Evolutionary conservation across 2,113 vertebrate species (phyloP).

Genomic region (Symphodus melops): DNA sequence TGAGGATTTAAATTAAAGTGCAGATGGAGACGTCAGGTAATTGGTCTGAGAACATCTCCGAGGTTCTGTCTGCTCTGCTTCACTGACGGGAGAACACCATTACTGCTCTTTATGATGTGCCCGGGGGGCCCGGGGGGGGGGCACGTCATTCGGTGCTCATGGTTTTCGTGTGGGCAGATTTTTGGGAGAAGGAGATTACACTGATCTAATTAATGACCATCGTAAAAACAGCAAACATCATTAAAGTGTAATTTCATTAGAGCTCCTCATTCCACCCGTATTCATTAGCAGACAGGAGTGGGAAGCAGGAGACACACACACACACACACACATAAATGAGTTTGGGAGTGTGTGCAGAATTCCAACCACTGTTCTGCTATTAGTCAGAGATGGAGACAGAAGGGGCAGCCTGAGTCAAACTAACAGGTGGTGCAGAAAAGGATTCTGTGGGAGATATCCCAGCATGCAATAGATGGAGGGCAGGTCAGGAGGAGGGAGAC

Average conservation of each 20-base stretch:
- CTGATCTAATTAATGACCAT: constrained; percentile 67
- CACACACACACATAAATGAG: neutral
- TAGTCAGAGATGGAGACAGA: constrained; percentile 4
- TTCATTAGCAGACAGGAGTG: constrained; percentile 68
- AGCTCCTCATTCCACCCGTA: constrained; percentile 47
- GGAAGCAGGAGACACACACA: constrained; percentile 13
- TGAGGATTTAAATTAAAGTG: constrained; percentile 29
- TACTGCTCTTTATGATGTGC: constrained; percentile 33
- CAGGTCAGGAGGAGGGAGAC: neutral
- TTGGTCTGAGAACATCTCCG: constrained; percentile 34
- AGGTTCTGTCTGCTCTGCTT: constrained; percentile 9
- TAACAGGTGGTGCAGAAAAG: neutral
- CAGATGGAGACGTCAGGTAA: constrained; percentile 20
- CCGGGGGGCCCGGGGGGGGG: constrained; percentile 14
- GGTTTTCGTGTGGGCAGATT: constrained; percentile 51
- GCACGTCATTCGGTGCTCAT: neutral
- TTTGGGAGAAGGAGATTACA: constrained; percentile 57
- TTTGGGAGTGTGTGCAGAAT: constrained; percentile 25
- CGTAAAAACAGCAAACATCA: constrained; percentile 74
- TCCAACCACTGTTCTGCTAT: constrained; percentile 2
- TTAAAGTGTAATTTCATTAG: constrained; percentile 76
- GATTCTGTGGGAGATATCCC: neutral
- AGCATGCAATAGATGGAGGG: constrained; percentile 16
- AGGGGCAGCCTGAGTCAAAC: neutral
- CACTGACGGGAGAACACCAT: constrained; percentile 39